Evolutionary conservation across 2,113 vertebrate genomes (phyloP), one percentile per base, ranked within the genome.

Genomic region (Ahaetulla prasina): DNA sequence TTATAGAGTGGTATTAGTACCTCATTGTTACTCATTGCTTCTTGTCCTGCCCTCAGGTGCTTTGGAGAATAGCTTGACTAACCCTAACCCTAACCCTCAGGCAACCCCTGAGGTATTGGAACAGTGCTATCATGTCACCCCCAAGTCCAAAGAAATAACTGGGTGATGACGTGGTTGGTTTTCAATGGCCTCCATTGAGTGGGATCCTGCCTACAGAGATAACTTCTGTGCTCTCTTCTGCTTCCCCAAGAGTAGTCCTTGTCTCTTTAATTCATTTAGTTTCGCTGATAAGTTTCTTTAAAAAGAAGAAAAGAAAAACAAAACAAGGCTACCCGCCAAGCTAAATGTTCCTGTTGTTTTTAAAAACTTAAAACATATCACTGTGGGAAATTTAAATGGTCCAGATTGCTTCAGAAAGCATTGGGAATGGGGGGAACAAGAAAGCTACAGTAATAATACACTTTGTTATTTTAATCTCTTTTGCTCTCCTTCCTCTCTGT

Each of bases 341-440:
- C 93, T 94, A 95, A 97, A 97, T 94, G 95, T 97, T 96, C 97
- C 95, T 95, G 93, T 95, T 96, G 95, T 97, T 97, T 97, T 96
- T 95, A 96, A 96, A 97, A 96, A 96, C 96, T 94, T 95, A 85
- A 95, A 95, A 95, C 94, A 92, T 96, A 95, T 96, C 97, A 94
- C 96, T 96, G 97, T 97, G 97, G 97, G 97, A 97, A 97, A 96
- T 95, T 95, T 92, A 93, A 95, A 96, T 96, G 96, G 96, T 89
- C 97, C 97, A 97, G 96, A 97, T 97, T 96, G 96, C 92, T 96
- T 95, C 95, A 96, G 95, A 96, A 96, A 96, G 93, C 91, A 85
- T 92, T 45, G 25, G n/a, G 84, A 49, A 43, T 43, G 57, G 9
- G 84, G 74, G 88, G 50, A 43, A 27, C 10, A 89, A 88, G 68